These are phyloP conservation scores for Acanthacorydalis orientalis DNA, from an alignment of 2,888 invertebrate species.

Conservation along the genomic window DNA sequence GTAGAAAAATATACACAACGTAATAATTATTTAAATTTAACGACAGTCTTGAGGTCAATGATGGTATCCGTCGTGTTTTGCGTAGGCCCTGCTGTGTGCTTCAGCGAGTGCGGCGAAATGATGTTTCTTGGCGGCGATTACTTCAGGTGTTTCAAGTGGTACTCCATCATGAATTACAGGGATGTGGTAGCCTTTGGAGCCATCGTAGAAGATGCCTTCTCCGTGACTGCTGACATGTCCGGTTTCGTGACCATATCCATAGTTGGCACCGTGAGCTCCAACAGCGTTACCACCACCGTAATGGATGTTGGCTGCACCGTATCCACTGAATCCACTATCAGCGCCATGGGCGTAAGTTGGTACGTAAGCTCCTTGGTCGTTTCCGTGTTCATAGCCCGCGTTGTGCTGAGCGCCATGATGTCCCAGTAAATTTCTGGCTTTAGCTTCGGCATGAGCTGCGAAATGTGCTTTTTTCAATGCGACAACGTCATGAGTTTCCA, in stretches of 20 bases:
- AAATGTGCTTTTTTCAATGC: slow-evolving; percentile 5
- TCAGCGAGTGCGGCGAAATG: slow-evolving; percentile 8
- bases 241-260: background rate
- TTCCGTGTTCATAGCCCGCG: too few relatives aligned
- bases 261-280: background rate
- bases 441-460: slow-evolving; percentile 6
- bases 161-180: slow-evolving; percentile 20
- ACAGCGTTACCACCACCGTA: background rate
- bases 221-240: slow-evolving; percentile 15
- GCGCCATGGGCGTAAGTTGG: background rate
- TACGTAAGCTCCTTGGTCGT: background rate
- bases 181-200: slow-evolving; percentile 18
- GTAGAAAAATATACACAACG: too few relatives aligned
- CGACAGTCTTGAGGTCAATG: too few relatives aligned
- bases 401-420: too few relatives aligned
- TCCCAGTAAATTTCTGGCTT: background rate
- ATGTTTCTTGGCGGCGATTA: slow-evolving; percentile 6
- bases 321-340: slow-evolving; percentile 14
- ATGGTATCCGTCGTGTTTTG: too few relatives aligned
- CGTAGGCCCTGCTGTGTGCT: slow-evolving; percentile 4
- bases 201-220: slow-evolving; percentile 11
- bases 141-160: slow-evolving; percentile 9
- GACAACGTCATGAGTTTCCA: slow-evolving; percentile 6
- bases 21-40: too few relatives aligned
- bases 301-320: background rate